These are phyloP conservation scores for Embiotoca jacksoni DNA, from an alignment of 2,113 vertebrate genomes.

Conservation along the genomic window DNA sequence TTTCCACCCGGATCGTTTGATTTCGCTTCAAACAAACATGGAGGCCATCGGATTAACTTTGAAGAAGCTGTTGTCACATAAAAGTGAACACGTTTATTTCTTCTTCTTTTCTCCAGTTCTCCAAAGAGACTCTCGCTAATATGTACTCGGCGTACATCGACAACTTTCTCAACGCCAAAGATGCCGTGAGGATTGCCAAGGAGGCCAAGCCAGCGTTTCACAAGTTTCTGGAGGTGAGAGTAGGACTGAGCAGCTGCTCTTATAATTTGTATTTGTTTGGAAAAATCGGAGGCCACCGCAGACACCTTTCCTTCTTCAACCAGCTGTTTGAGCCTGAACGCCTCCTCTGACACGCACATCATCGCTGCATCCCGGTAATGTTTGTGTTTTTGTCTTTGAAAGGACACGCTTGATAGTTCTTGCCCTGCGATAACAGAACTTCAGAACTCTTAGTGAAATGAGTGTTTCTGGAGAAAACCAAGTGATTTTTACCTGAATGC, in stretches of 20 bases:
- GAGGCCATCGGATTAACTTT: not conserved
- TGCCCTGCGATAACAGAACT: too few relatives aligned
- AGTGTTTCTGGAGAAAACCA: too few relatives aligned
- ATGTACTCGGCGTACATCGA: constrained; percentile 99
- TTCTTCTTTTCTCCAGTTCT: constrained; percentile 86
- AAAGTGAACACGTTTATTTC: not conserved
- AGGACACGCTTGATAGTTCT: too few relatives aligned
- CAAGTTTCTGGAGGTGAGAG: constrained; percentile 95
- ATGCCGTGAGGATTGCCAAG: constrained; percentile 95
- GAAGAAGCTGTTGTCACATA: not conserved
- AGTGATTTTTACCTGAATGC: too few relatives aligned
- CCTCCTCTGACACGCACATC: too few relatives aligned
- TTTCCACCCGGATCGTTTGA: too few relatives aligned
- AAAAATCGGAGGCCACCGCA: not conserved
- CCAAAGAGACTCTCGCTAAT: constrained; percentile 94
- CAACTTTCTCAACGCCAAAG: constrained; percentile 98
- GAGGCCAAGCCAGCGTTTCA: constrained; percentile 96
- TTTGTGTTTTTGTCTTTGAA: too few relatives aligned
- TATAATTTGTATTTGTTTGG: not conserved
- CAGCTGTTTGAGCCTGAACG: not conserved
- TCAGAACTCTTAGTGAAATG: too few relatives aligned
- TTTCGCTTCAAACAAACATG: too few relatives aligned
- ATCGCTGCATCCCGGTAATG: too few relatives aligned
- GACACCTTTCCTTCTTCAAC: not conserved
- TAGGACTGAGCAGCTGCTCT: constrained; percentile 5